Evolutionary conservation across 2,888 invertebrate genomes (phyloP).

Genomic region (Mesorhabditis belari): DNA sequence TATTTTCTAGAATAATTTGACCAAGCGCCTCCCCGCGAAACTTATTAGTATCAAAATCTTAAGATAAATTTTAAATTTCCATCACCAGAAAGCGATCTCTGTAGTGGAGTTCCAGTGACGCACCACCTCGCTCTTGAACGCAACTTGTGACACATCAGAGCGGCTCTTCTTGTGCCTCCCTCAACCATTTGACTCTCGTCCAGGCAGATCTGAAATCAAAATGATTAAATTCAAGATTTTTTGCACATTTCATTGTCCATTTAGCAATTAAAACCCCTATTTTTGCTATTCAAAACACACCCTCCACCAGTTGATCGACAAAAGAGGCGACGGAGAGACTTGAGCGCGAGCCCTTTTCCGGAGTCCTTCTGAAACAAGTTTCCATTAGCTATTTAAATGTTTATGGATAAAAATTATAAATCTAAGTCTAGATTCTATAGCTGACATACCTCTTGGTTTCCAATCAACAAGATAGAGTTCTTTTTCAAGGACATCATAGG

Average conservation of each 20-base stretch:
- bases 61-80: slow-evolving; percentile 13
- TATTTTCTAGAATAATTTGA: too few relatives aligned
- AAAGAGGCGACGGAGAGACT: slow-evolving; percentile 65
- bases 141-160: slow-evolving; percentile 64
- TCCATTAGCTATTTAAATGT: neutral
- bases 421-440: too few relatives aligned
- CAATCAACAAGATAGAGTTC: slow-evolving; percentile 65
- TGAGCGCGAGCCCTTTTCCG: slow-evolving; percentile 65
- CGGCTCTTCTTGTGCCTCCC: slow-evolving; percentile 60
- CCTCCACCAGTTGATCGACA: slow-evolving; percentile 70
- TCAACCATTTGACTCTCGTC: slow-evolving; percentile 79
- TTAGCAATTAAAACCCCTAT: neutral
- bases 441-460: neutral
- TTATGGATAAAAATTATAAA: neutral
- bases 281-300: slow-evolving; percentile 56
- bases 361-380: slow-evolving; percentile 52
- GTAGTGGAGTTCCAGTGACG: slow-evolving; percentile 69
- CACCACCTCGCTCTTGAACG: slow-evolving; percentile 66
- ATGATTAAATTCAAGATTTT: neutral
- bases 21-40: too few relatives aligned
- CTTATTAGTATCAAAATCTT: too few relatives aligned
- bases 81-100: slow-evolving; percentile 61
- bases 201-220: slow-evolving; percentile 30
- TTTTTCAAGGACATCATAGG: slow-evolving; percentile 64
- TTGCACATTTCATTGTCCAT: too few relatives aligned